These are phyloP conservation scores for Adineta ricciae DNA, from an alignment of 2,888 invertebrate species.

Conservation along the genomic window DNA sequence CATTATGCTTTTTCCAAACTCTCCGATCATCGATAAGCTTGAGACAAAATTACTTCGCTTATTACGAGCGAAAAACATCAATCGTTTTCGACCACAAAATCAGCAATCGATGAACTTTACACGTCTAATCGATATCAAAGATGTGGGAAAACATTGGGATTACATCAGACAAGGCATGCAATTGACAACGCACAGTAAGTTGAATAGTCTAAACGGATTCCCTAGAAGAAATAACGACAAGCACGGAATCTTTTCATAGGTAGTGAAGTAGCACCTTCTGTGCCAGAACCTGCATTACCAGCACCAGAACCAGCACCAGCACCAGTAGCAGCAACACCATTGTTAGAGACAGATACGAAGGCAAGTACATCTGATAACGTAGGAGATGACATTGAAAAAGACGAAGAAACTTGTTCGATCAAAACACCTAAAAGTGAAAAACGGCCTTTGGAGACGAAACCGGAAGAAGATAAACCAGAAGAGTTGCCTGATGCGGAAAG, in stretches of 20 bases:
- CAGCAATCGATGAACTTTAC: neutral
- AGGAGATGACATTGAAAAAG: neutral
- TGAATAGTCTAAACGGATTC: neutral
- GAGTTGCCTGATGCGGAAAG: neutral
- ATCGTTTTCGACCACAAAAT: conserved; percentile 21
- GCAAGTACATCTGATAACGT: neutral
- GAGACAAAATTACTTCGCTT: neutral
- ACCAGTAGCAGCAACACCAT: neutral
- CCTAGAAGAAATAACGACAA: neutral
- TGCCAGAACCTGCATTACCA: neutral
- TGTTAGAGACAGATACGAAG: neutral
- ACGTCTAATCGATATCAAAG: neutral
- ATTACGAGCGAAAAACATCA: neutral
- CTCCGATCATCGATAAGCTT: neutral
- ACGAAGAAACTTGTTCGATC: neutral
- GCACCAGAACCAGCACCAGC: too few species aligned
- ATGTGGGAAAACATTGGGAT: conserved; percentile 10
- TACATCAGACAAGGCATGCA: neutral
- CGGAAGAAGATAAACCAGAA: neutral
- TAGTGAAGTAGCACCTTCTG: neutral
- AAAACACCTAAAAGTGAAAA: neutral
- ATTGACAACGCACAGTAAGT: neutral
- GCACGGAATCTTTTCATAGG: neutral
- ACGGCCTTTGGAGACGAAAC: neutral
- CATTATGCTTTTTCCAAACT: neutral